phyloP scores from a whole-genome alignment of 2,888 invertebrate genomes.

The Minunthozetes semirufus region DNA sequence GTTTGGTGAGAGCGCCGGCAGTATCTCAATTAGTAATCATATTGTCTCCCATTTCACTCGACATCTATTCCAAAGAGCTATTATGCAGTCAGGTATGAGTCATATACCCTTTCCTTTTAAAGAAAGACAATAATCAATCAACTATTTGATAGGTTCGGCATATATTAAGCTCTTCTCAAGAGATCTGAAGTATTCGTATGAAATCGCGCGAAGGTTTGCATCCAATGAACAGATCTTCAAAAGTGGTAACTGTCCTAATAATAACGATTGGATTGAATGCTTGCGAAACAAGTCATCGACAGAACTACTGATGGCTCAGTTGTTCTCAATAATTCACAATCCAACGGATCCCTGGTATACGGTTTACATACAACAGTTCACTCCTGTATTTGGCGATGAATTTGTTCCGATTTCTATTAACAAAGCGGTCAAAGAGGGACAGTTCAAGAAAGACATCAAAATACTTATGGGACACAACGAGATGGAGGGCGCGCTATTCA shows the following conservation, averaged over 20 bases:
- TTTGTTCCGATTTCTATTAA: background rate
- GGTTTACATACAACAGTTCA: background rate
- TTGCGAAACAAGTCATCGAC: background rate
- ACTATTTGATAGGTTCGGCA: background rate
- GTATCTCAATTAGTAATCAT: slow-evolving; percentile 11
- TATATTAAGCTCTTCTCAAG: background rate
- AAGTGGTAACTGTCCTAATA: background rate
- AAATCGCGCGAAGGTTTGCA: background rate
- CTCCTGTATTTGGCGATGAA: background rate
- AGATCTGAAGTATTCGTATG: background rate
- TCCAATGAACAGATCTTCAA: background rate
- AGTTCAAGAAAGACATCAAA: background rate
- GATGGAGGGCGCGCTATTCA: slow-evolving; percentile 4
- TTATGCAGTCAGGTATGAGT: slow-evolving; percentile 15
- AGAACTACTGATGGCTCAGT: background rate
- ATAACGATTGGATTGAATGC: background rate
- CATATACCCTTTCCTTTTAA: background rate
- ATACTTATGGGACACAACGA: background rate
- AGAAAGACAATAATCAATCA: background rate
- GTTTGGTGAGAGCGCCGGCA: slow-evolving; percentile 15
- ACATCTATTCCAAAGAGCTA: background rate
- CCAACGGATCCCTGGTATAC: background rate
- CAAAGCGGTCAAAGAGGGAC: background rate
- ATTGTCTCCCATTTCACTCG: background rate
- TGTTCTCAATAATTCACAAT: background rate